Base-by-base conservation (phyloP, 2,113 vertebrate genomes). In the Athene cunicularia region DNA sequence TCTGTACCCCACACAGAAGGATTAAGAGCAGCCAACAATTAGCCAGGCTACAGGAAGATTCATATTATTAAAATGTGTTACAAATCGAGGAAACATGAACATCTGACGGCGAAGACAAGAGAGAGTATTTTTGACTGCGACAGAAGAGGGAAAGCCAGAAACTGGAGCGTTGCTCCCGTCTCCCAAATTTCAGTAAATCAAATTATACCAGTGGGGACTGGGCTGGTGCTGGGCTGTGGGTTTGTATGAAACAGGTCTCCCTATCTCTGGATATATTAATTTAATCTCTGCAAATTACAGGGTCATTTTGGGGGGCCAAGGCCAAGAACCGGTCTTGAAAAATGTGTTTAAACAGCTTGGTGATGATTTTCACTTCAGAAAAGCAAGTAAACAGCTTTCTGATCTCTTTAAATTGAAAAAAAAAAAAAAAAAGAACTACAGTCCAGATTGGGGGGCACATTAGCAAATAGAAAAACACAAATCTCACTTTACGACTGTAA, bases 41-140 rank as follows among this genome's bases (percentile, higher is more conserved):
- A 63, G 12, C 66, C 76, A n/a, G 90, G 72, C 80, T 22, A 49
- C 1, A 8, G 92, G 63, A 39, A 37, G 68, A 41, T 47, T 81
- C 50, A 7, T 70, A 5, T 67, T 12, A 85, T 70, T 87, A 81
- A 86, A 88, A 95, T 15, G 88, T 75, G 86, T 71, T 67, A 84
- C 74, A 56, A 90, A 95, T n/a, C 1, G 77, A 88, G 94, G 95
- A 70, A 90, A 81, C 49, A 32, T 2, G 35, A 72, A 81, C 67
- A 87, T 89, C 62, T 55, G 83, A 84, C 20, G 8, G 72, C 23
- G 2, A 47, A 68, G 79, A 50, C 20, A 5, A 56, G 67, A 64
- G 59, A 35, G 86, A 50, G 32, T 56, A 64, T 62, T 84, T 76
- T 14, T 26, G 72, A 93, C 79, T 1, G 19, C 2, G 75, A 41